Evolutionary conservation across 2,113 vertebrate genomes (phyloP).

Genomic region (Cynocephalus volans): DNA sequence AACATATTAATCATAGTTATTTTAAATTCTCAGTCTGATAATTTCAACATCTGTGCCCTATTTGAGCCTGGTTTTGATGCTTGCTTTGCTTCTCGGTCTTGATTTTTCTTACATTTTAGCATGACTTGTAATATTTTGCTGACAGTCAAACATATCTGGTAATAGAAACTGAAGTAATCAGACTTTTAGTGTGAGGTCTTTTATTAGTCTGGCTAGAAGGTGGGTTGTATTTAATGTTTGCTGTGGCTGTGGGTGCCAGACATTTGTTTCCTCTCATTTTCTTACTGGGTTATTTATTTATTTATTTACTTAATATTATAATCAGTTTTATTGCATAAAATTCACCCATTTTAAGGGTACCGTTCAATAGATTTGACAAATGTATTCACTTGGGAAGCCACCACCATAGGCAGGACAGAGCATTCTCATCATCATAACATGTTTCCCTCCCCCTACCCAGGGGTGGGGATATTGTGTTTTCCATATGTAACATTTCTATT

Average conservation of each 20-base stretch:
- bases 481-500: no score
- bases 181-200: neutral
- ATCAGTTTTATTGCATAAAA: no score
- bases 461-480: no score
- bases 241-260: neutral
- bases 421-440: no score
- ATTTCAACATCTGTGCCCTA: neutral
- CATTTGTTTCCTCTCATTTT: no score
- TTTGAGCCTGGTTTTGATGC: neutral
- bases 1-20: neutral
- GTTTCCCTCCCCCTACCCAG: no score
- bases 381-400: no score
- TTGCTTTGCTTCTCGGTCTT: neutral
- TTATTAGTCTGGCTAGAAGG: neutral
- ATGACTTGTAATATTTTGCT: neutral
- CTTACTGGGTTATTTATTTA: no score
- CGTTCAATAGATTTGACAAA: no score
- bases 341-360: no score
- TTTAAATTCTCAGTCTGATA: neutral
- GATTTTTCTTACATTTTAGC: neutral
- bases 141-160: neutral
- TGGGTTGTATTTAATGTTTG: neutral
- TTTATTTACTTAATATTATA: no score
- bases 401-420: no score
- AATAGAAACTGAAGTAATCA: neutral